Percentiles rank a stretch among this genome's conserved stretches.
Evolutionary conservation across 2,113 vertebrate species (phyloP).

Genomic region (Grammomys dolichurus): DNA sequence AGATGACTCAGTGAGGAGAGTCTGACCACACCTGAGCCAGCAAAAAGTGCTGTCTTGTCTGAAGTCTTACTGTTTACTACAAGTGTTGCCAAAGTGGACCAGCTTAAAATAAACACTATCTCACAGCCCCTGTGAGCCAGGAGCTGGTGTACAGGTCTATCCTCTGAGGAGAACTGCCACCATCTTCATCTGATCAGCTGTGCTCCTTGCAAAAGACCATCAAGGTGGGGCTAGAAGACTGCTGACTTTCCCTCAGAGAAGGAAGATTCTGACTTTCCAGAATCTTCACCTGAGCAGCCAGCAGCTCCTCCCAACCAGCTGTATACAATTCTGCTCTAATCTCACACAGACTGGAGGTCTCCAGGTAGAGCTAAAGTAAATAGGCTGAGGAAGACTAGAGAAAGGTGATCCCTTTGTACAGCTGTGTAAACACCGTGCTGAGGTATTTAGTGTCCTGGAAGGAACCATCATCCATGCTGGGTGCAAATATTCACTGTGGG

Average conservation of each 20-base stretch:
- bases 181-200: background rate
- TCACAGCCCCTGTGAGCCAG: background rate
- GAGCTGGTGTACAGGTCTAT: background rate
- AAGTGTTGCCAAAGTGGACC: background rate
- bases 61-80: background rate
- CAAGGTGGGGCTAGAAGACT: background rate
- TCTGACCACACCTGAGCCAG: background rate
- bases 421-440: background rate
- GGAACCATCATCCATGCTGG: background rate
- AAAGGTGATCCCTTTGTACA: background rate
- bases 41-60: background rate
- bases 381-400: background rate
- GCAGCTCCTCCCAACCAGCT: background rate
- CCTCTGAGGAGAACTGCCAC: background rate
- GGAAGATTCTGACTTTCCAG: too few relatives aligned
- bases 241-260: background rate
- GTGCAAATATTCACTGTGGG: background rate
- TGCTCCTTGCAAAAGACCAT: background rate
- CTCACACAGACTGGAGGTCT: background rate
- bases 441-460: background rate
- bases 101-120: slow-evolving; percentile 28
- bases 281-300: background rate
- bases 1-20: background rate
- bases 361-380: background rate
- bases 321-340: background rate